Base-by-base conservation (phyloP, 2,113 vertebrate species). In the Paradisaea rubra region DNA sequence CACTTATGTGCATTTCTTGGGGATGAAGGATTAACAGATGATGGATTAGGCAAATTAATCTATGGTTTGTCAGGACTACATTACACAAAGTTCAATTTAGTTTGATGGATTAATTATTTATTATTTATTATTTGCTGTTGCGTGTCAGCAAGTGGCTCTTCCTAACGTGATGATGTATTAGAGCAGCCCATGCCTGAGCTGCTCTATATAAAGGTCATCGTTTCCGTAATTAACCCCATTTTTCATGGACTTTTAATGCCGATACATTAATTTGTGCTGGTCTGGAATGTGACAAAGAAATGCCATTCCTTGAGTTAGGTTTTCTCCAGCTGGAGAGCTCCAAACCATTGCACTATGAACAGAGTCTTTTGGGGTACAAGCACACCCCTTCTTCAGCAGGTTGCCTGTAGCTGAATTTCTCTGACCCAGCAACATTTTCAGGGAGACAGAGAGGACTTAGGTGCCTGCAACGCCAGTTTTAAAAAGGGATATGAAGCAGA, bases 1-100 rank as follows among this genome's bases (percentile, higher is more conserved):
- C 74, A 60, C 13, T 87, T 74, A 7, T 0, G 1, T 44, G 37
- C 37, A 2, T 42, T 93, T 90, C 78, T 83, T 33, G 45, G 37
- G 77, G 52, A 70, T 72, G 79, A 88, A 88, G 80, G 84, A 95
- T 92, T 81, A 96, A 50, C 61, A 89, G 80, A 81, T 95, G 95
- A 96, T 96, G 91, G 95, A 96, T 96, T 97, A 96, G 89, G 47
- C 78, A 93, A 96, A 97, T 97, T 96, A 97, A 97, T 96, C 96
- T 89, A 12, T 16, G 77, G 85, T 95, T 93, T 94, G 91, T 96
- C 94, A 72, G 69, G 82, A 61, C 25, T 82, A 85, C 22, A 45
- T 94, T 96, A 95, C 72, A 88, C 53, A 30, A 49, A 41, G 91
- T 94, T 94, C 96, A 95, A 91, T 95, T 96, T 86, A 78, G 72